phyloP scores from a whole-genome alignment of 1,140 invertebrate genomes.

The Drosophila jambulina region DNA sequence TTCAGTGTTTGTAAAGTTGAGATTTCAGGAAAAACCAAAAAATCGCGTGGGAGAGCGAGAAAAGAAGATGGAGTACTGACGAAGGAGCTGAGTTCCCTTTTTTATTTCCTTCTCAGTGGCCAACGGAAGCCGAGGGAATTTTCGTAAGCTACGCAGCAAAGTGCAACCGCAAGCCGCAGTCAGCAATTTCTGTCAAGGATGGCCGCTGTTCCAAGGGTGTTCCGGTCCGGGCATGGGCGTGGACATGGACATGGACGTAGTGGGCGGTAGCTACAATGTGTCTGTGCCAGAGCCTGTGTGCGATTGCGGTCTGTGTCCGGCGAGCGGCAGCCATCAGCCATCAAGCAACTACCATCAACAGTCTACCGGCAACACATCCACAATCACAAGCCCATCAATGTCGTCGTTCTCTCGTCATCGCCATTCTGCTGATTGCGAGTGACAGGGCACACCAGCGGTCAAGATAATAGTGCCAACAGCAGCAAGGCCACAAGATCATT shows the following conservation, averaged over 20 bases:
- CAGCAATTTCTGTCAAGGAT: slow-evolving; percentile 70
- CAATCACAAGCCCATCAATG: slow-evolving; percentile 60
- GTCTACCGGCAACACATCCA: slow-evolving; percentile 37
- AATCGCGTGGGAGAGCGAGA: slow-evolving; percentile 8
- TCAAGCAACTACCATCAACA: slow-evolving; percentile 21
- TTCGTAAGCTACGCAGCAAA: slow-evolving; percentile 76
- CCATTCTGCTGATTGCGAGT: slow-evolving; percentile 47
- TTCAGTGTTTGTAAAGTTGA: slow-evolving; percentile 1
- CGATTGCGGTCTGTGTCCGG: slow-evolving; percentile 56
- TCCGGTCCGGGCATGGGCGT: slow-evolving; percentile 16
- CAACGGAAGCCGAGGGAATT: slow-evolving; percentile 75
- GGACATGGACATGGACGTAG: slow-evolving; percentile 19
- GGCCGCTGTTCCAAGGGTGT: slow-evolving; percentile 39
- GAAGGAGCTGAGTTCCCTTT: slow-evolving; percentile 8
- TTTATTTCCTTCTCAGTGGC: slow-evolving; percentile 29
- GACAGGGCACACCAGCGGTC: slow-evolving; percentile 30
- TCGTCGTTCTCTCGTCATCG: slow-evolving; percentile 50
- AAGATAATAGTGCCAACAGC: slow-evolving; percentile 4
- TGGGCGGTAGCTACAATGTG: slow-evolving; percentile 38
- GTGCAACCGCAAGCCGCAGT: slow-evolving; percentile 66
- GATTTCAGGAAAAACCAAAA: slow-evolving; percentile 9
- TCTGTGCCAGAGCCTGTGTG: slow-evolving; percentile 16
- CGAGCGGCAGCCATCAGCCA: slow-evolving; percentile 38
- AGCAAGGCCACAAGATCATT: not conserved
- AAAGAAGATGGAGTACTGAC: slow-evolving; percentile 4